Evolutionary conservation across 2,888 invertebrate species (phyloP), one percentile per base, ranked within the genome.

Genomic region (Erebia epiphron): DNA sequence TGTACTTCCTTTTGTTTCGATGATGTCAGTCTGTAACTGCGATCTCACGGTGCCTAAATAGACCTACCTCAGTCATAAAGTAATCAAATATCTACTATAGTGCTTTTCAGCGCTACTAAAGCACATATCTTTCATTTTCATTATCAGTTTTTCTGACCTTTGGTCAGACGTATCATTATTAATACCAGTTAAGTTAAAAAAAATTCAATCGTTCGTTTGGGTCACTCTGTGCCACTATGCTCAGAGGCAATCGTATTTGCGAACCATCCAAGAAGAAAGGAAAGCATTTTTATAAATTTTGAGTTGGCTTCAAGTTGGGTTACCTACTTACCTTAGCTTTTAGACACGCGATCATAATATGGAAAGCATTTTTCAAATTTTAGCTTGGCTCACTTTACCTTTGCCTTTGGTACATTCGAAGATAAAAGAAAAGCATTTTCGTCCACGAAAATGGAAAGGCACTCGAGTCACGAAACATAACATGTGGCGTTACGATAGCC

Each of bases 401-500:
- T 41, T 8, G 13, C 43, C 61, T 46, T 18, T 61, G 18, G 43
- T 62, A 35, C 62, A 62, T 21, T 49, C 49, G 21, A 62, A 49
- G 21, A 62, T 62, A 62, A 62, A 61, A 46, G 61, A 43, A 43
- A 62, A 62, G 62, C 21, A 49, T 49, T 62, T 62, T 46, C 1
- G 49, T 49, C 49, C 46, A 7, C 21, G 46, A 13, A 49, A 62
- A 49, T 21, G 13, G 62, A 62, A 62, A 56, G 56, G 60, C 56
- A 43, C 68, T 71, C 49, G 52, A 68, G 26, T 46, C 62, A 58
- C 60, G 66, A 72, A 73, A 70, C 68, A 70, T 68, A 70, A 72
- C 68, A 72, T 70, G 66, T 54, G 70, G 66, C 56, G 70, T 54
- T 50, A 69, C 80, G 78, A 81, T 79, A 80, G 80, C 79, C 85